These are phyloP conservation scores for Hydroisotoma schaefferi DNA, from an alignment of 2,888 invertebrate genomes.

Conservation along the genomic window DNA sequence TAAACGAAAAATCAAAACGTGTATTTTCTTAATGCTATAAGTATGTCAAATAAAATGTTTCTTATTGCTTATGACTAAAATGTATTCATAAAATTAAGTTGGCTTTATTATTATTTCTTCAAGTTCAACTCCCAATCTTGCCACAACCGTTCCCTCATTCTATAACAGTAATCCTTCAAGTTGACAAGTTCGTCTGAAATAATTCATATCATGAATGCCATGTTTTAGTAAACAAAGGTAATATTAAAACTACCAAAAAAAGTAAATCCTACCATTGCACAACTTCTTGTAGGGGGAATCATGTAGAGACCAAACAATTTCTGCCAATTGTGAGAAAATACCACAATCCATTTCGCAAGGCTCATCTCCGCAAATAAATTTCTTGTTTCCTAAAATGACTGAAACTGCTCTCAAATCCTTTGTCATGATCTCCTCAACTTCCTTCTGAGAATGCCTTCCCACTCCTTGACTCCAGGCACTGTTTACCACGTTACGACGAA, in stretches of 20 bases:
- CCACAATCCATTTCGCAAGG: conserved; percentile 50
- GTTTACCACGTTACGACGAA: conserved; percentile 4
- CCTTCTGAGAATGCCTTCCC: conserved; percentile 34
- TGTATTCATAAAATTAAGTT: background rate
- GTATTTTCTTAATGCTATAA: no score
- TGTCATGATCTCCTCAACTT: conserved; percentile 28
- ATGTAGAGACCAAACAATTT: conserved; percentile 50
- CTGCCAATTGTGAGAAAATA: conserved; percentile 52
- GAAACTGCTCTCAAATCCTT: conserved; percentile 36
- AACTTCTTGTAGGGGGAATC: conserved; percentile 46
- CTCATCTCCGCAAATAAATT: conserved; percentile 42
- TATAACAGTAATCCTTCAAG: conserved; percentile 50
- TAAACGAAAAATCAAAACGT: no score
- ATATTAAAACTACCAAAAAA: background rate
- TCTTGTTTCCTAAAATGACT: conserved; percentile 32
- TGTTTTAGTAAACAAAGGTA: conserved; percentile 9
- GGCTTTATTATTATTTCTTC: background rate
- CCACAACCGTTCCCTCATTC: conserved; percentile 51
- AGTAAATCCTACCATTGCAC: conserved; percentile 39
- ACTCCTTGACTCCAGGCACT: conserved; percentile 35
- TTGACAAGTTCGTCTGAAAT: conserved; percentile 50
- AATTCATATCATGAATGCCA: no score
- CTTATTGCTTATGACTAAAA: no score
- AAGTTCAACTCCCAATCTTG: conserved; percentile 52
- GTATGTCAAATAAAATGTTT: no score